Evolutionary conservation across 30 jellyfish, hydroid and myxozoan genomes (phyloP).

Genomic region (Phacellophora camtschatica): DNA sequence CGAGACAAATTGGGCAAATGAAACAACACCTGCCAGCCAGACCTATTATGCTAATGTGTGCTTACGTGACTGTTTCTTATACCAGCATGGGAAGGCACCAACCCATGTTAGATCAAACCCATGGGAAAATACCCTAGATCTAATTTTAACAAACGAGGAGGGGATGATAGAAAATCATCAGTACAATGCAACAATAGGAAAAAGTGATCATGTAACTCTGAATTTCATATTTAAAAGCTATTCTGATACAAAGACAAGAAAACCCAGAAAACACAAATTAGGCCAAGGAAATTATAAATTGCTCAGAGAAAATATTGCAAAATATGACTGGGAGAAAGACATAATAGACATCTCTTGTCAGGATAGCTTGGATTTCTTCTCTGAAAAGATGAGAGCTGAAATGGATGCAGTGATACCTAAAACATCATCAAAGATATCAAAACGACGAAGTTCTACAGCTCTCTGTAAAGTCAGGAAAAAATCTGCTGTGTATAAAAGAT

Average conservation of each 20-base stretch:
- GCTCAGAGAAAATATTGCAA: constrained; percentile 31
- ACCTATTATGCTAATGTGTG: constrained; percentile 28
- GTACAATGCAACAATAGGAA: constrained; percentile 41
- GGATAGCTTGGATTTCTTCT: constrained; percentile 42
- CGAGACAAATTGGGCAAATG: constrained; percentile 21
- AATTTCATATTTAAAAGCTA: constrained; percentile 19
- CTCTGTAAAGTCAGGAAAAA: not conserved
- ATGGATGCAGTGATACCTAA: not conserved
- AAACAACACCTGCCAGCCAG: constrained; percentile 46
- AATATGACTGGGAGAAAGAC: constrained; percentile 32
- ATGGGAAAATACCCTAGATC: constrained; percentile 28
- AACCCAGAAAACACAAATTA: constrained; percentile 18
- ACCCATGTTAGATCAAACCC: constrained; percentile 25
- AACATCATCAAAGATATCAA: not conserved
- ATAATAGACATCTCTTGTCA: constrained; percentile 5
- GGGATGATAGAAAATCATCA: constrained; percentile 36
- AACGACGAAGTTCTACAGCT: not conserved
- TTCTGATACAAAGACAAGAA: constrained; percentile 6
- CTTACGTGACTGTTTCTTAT: constrained; percentile 36
- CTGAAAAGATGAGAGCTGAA: constrained; percentile 16
- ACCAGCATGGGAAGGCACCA: constrained; percentile 51
- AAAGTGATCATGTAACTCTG: constrained; percentile 38
- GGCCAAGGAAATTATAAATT: constrained; percentile 22
- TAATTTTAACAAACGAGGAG: constrained; percentile 25
- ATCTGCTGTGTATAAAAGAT: constrained; percentile 24